These are phyloP conservation scores for Parochlus steinenii DNA, from an alignment of 2,888 invertebrate species.

Conservation along the genomic window DNA sequence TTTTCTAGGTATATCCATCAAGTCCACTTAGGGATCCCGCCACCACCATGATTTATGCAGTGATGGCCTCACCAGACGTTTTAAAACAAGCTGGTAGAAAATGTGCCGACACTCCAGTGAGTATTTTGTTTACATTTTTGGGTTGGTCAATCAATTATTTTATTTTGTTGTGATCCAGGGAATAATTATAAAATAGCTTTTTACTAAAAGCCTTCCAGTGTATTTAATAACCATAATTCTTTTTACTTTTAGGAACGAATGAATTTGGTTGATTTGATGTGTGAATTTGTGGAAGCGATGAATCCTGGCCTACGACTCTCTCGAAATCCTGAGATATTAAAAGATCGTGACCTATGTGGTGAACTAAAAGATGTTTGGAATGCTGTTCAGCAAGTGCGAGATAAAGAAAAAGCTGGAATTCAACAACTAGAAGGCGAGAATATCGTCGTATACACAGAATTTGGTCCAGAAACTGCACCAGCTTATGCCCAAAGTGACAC, in stretches of 20 bases:
- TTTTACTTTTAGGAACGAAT: constrained; percentile 37
- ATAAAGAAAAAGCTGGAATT: constrained; percentile 29
- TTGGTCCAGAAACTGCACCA: constrained; percentile 15
- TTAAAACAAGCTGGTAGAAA: constrained; percentile 48
- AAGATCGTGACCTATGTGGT: constrained; percentile 51
- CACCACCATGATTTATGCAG: constrained; percentile 49
- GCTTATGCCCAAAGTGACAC: neutral
- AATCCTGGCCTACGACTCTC: constrained; percentile 43
- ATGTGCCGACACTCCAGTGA: constrained; percentile 42
- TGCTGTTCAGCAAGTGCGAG: constrained; percentile 43
- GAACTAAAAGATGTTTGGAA: constrained; percentile 60
- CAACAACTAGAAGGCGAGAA: constrained; percentile 21
- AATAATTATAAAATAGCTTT: neutral
- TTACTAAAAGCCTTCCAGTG: neutral
- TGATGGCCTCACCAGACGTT: constrained; percentile 56
- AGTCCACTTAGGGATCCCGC: constrained; percentile 33
- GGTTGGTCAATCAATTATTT: neutral
- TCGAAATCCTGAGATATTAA: constrained; percentile 39
- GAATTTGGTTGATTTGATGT: constrained; percentile 47
- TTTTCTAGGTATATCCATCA: constrained; percentile 37
- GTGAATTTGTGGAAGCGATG: constrained; percentile 58
- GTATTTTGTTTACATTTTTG: constrained; percentile 12
- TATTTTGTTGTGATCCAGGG: constrained; percentile 2
- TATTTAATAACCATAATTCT: constrained; percentile 1
- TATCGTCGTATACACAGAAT: constrained; percentile 17